Conservation (phyloP, 2,113 vertebrate species). For the Hucho hucho region DNA sequence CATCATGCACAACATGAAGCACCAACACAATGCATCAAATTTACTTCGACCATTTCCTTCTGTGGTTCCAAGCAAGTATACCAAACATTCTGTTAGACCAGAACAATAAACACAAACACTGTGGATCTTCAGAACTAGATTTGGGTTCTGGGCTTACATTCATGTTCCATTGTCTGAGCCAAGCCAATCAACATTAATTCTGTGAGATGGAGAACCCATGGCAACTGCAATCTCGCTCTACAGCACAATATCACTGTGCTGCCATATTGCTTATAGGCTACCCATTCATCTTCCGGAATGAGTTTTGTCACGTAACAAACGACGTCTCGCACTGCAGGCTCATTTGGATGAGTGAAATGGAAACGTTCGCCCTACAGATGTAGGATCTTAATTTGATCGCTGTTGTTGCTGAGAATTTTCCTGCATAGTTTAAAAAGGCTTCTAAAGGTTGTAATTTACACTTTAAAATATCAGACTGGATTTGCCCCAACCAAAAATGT, state of each 20-base stretch:
- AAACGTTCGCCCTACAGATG: not conserved
- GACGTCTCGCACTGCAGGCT: not conserved
- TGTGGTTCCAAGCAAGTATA: not conserved
- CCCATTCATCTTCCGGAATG: slow-evolving; percentile 4
- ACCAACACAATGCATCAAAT: too few species aligned
- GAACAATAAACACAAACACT: too few species aligned
- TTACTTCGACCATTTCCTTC: too few species aligned
- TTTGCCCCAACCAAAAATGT: too few species aligned
- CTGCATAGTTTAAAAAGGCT: too few species aligned
- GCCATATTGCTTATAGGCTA: not conserved
- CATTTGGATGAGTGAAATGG: slow-evolving; percentile 1
- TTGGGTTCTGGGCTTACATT: not conserved
- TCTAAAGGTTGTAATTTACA: too few species aligned
- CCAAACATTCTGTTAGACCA: not conserved
- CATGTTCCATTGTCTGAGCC: not conserved
- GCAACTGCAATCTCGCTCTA: not conserved
- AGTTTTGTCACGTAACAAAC: not conserved
- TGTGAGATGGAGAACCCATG: not conserved
- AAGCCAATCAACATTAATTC: slow-evolving; percentile 9
- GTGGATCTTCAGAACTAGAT: not conserved
- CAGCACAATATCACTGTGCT: not conserved
- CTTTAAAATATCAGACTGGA: too few species aligned
- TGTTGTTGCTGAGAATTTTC: too few species aligned
- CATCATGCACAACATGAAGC: too few species aligned
- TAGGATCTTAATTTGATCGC: too few species aligned